These are phyloP conservation scores for Scarus forsteni DNA, from an alignment of 2,797 vertebrate genomes.

Conservation along the genomic window DNA sequence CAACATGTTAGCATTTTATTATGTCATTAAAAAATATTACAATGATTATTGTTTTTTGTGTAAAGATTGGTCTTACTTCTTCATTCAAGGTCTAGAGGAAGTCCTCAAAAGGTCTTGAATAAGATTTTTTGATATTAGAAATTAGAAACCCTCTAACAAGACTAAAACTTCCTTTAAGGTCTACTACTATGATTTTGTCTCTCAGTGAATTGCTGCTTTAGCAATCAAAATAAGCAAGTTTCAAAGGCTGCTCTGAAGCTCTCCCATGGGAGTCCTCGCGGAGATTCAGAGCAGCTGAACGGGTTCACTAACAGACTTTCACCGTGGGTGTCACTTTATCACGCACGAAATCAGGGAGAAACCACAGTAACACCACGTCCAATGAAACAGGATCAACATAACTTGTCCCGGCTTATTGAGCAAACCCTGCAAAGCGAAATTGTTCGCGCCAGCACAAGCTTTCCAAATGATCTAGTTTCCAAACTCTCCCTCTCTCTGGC, in stretches of 20 bases:
- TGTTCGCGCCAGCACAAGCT: conserved; percentile 51
- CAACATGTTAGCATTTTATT: too few species aligned
- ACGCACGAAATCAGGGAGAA: conserved; percentile 43
- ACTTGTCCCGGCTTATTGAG: conserved; percentile 39
- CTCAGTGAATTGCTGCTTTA: conserved; percentile 55
- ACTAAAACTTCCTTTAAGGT: conserved; percentile 36
- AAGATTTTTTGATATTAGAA: too few species aligned
- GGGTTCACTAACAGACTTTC: conserved; percentile 49
- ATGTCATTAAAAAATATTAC: too few species aligned
- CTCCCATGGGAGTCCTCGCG: conserved; percentile 56
- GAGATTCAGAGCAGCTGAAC: conserved; percentile 55
- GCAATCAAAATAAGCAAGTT: conserved; percentile 60
- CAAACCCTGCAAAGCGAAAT: conserved; percentile 51
- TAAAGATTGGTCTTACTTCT: too few species aligned
- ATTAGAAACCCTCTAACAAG: not conserved
- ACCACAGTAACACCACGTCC: conserved; percentile 34
- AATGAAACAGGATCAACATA: conserved; percentile 45
- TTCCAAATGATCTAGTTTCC: conserved; percentile 68
- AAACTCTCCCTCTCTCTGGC: conserved; percentile 40
- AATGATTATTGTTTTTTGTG: too few species aligned
- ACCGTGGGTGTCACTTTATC: conserved; percentile 52
- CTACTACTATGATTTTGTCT: conserved; percentile 47
- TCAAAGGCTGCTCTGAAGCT: conserved; percentile 59
- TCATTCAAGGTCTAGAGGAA: too few species aligned
- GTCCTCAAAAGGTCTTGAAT: too few species aligned